These are phyloP conservation scores for Eptesicus fuscus DNA, from an alignment of 2,113 vertebrate species.

Conservation along the genomic window DNA sequence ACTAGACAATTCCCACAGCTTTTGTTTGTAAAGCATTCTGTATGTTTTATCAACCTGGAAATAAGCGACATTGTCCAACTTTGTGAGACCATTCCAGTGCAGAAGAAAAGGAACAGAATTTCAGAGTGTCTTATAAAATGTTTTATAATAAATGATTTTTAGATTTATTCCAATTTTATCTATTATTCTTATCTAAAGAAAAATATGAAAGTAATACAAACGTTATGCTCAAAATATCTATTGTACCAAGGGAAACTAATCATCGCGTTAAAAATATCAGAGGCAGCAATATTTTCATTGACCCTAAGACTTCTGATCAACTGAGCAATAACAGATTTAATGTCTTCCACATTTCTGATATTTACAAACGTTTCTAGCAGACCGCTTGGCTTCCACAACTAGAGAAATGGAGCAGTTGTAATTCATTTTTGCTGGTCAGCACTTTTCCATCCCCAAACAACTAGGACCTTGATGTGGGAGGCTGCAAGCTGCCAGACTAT, in stretches of 20 bases:
- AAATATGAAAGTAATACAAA: conserved; percentile 32
- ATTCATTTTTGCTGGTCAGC: conserved; percentile 34
- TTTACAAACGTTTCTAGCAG: background rate
- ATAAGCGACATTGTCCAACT: background rate
- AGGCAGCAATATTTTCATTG: background rate
- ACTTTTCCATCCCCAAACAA: background rate
- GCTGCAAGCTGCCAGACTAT: background rate
- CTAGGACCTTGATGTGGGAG: background rate
- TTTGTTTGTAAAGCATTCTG: background rate
- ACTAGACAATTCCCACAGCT: background rate
- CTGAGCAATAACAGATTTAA: background rate
- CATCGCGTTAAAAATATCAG: background rate
- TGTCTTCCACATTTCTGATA: background rate
- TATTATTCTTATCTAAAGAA: background rate
- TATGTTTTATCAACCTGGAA: background rate
- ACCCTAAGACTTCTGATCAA: background rate
- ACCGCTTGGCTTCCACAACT: background rate
- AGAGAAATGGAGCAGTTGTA: background rate
- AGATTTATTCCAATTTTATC: background rate
- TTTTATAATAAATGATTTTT: background rate
- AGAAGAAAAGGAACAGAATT: conserved; percentile 5
- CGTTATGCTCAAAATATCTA: background rate
- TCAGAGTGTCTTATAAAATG: background rate
- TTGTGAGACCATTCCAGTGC: background rate
- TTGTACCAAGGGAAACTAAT: background rate